These are phyloP conservation scores for Tylochromis polylepis DNA, from an alignment of 2,113 vertebrate species.

Conservation along the genomic window DNA sequence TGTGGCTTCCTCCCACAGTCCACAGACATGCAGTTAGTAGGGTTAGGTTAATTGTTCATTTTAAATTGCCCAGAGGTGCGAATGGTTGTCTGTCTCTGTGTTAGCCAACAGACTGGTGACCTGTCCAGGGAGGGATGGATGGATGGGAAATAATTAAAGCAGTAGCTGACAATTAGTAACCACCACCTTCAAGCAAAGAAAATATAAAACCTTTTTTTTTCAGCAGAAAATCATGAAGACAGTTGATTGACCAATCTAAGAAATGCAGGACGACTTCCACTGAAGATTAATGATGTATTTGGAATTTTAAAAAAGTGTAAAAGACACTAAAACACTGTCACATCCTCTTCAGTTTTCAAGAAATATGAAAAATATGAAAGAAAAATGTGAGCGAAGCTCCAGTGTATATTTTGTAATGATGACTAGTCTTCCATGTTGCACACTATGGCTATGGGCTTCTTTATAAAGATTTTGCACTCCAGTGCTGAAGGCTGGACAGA, in stretches of 20 bases:
- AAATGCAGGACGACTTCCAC: not conserved
- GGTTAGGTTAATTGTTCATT: not conserved
- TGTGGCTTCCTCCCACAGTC: not conserved
- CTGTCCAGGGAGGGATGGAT: not conserved
- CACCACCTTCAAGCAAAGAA: not conserved
- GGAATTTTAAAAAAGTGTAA: not conserved
- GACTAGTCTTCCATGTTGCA: not conserved
- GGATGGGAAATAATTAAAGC: not conserved
- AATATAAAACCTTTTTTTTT: not conserved
- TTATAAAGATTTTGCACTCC: not conserved
- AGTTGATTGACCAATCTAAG: accelerated
- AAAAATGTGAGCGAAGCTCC: accelerated
- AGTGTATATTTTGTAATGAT: not conserved
- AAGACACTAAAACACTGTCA: not conserved
- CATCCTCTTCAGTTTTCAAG: not conserved
- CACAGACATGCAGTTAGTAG: not conserved
- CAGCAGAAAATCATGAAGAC: not conserved
- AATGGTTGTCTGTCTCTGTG: not conserved
- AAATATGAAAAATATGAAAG: not conserved
- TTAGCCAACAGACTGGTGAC: not conserved
- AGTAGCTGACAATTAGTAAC: not conserved
- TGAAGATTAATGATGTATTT: not conserved
- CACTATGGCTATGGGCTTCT: not conserved
- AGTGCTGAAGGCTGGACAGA: not conserved
- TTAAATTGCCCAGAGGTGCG: not conserved